phyloP scores from a whole-genome alignment of 2,113 vertebrate species.

The Mobula hypostoma region DNA sequence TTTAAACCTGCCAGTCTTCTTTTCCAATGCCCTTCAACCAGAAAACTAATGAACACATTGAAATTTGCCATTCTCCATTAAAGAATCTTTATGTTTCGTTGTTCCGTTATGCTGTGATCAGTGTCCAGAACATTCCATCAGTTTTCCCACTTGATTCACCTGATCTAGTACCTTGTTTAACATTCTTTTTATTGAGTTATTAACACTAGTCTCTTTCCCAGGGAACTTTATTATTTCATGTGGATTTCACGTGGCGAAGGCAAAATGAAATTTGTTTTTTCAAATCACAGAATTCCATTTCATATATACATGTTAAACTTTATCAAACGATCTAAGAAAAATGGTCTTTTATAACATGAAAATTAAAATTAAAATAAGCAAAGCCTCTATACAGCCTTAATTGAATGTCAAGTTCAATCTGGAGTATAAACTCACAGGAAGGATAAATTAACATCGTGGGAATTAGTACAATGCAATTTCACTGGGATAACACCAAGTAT shows the following conservation, averaged over 20 bases:
- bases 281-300: not conserved
- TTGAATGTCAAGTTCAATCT: not conserved
- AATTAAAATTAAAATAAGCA: not conserved
- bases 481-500: not conserved
- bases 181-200: too few relatives aligned
- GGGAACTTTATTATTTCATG: too few relatives aligned
- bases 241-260: not conserved
- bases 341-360: not conserved
- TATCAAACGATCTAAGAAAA: not conserved
- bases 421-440: not conserved
- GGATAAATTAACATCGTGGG: not conserved
- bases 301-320: not conserved
- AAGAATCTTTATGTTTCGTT: too few relatives aligned
- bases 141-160: too few relatives aligned
- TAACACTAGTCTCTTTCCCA: too few relatives aligned
- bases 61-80: too few relatives aligned
- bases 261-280: not conserved
- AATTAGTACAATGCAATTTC: not conserved
- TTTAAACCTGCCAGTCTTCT: too few relatives aligned
- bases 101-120: too few relatives aligned
- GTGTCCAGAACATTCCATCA: too few relatives aligned
- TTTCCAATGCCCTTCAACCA: too few relatives aligned
- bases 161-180: too few relatives aligned
- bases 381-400: not conserved
- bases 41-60: too few relatives aligned